Evolutionary conservation across 1,140 invertebrate species (phyloP).

Genomic region (Drosophila insularis): DNA sequence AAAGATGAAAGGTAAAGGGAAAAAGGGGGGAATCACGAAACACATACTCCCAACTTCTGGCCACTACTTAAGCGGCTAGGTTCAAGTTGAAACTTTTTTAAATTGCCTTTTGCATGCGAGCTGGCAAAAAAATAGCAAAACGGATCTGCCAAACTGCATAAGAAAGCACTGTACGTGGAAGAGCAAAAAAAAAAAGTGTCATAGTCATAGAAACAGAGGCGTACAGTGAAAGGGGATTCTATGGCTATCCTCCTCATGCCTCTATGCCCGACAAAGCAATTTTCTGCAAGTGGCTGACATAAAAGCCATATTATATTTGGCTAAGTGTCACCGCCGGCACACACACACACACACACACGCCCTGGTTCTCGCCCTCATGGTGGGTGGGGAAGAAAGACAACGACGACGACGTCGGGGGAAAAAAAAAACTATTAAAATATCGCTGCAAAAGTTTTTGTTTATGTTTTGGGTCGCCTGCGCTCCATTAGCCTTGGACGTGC

Average conservation of each 20-base stretch:
- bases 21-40: not conserved
- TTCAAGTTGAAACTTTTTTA: conserved; percentile 35
- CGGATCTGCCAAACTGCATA: conserved; percentile 38
- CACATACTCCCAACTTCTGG: conserved; percentile 6
- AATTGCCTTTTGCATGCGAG: conserved; percentile 29
- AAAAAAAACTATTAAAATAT: conserved; percentile 74
- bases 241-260: not conserved
- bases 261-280: conserved; percentile 55
- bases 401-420: not conserved
- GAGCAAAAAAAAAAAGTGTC: not conserved
- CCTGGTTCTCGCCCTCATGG: not conserved
- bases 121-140: not conserved
- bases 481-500: conserved; percentile 70
- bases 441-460: conserved; percentile 73
- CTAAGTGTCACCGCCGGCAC: conserved; percentile 74
- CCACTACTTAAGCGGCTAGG: conserved; percentile 7
- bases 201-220: not conserved
- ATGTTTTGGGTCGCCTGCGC: conserved; percentile 69
- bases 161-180: conserved; percentile 32
- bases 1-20: not conserved
- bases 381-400: not conserved
- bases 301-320: conserved; percentile 79
- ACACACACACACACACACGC: conserved; percentile 45
- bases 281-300: conserved; percentile 76
- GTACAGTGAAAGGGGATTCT: not conserved